phyloP scores from a whole-genome alignment of 2,113 vertebrate genomes.

The Picathartes gymnocephalus region DNA sequence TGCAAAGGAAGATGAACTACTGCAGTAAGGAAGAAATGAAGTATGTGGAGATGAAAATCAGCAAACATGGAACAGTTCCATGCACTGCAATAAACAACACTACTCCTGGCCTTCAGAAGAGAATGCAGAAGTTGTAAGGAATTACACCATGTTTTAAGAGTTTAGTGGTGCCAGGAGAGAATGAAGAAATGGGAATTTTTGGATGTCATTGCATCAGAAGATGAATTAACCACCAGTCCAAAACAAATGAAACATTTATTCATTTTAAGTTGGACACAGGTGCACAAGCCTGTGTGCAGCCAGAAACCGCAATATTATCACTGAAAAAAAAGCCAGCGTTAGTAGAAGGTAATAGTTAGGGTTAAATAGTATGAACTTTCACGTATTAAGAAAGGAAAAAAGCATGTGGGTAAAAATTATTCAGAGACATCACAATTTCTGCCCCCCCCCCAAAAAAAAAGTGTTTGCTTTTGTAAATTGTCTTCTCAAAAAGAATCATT shows the following conservation, averaged over 20 bases:
- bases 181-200: neutral
- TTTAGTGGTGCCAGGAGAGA: neutral
- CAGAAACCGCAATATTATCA: neutral
- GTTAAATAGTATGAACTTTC: neutral
- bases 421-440: neutral
- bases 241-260: neutral
- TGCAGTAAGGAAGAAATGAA: neutral
- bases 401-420: neutral
- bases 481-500: neutral
- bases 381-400: neutral
- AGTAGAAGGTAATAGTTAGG: neutral
- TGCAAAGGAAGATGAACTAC: neutral
- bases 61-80: neutral
- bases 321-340: neutral
- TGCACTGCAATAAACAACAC: neutral
- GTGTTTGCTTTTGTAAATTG: neutral
- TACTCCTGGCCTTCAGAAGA: neutral
- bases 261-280: neutral
- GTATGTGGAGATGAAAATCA: neutral
- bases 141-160: neutral
- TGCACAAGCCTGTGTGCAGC: neutral
- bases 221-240: neutral
- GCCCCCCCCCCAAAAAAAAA: accelerated
- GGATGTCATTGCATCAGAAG: neutral
- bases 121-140: neutral